phyloP scores from a whole-genome alignment of 2,113 vertebrate species.

The Cepphus grylle region DNA sequence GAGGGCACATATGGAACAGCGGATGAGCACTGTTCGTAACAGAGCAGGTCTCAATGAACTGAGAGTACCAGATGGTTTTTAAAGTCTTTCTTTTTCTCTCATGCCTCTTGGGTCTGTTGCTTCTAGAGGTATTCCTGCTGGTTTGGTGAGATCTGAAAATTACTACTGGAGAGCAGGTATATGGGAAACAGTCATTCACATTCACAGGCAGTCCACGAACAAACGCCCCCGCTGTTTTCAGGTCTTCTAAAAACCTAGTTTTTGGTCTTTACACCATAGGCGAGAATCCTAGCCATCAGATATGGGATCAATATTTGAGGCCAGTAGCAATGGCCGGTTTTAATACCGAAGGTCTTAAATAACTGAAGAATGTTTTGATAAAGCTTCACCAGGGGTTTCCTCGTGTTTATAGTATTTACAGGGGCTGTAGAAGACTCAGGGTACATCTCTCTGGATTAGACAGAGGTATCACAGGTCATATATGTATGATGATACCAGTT shows the following conservation, averaged over 20 bases:
- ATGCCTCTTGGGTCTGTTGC: not conserved
- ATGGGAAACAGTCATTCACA: not conserved
- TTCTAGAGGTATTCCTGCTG: not conserved
- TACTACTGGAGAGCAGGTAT: not conserved
- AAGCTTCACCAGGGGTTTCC: not conserved
- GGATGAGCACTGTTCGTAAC: not conserved
- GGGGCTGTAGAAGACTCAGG: not conserved
- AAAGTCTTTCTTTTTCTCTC: not conserved
- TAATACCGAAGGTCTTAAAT: not conserved
- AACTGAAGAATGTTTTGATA: not conserved
- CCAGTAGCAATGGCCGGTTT: not conserved
- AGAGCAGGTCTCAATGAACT: not conserved
- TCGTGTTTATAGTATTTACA: not conserved
- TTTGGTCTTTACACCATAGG: not conserved
- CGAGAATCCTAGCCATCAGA: not conserved
- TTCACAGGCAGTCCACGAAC: not conserved
- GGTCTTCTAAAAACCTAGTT: not conserved
- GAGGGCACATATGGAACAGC: not conserved
- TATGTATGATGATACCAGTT: accelerated
- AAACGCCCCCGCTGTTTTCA: not conserved
- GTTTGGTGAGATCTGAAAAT: not conserved
- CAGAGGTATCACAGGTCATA: no score
- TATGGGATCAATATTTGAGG: not conserved
- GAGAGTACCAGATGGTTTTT: not conserved
- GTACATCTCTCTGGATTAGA: not conserved